Base-by-base conservation (phyloP, 2,113 vertebrate species). In the Sphyrna mokarran region DNA sequence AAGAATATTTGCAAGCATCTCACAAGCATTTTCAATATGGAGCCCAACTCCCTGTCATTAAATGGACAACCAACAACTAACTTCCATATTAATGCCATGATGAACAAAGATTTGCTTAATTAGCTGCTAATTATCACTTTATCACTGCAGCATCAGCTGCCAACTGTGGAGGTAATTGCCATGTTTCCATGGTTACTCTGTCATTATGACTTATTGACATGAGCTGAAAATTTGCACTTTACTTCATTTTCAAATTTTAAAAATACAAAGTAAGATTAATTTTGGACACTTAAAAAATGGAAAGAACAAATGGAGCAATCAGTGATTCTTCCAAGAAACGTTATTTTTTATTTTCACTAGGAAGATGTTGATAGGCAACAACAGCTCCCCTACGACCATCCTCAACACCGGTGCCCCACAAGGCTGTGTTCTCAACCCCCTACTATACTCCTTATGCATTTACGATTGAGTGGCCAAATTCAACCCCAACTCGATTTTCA, bases 91-190 rank as follows among this genome's bases (percentile, higher is more conserved):
- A 95, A 20, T 29, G 48, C 68, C 94, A 54, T 76, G 69, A 95
- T 72, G 69, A 95, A 95, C 43, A 95, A 70, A 72, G 68, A 95
- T 95, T 95, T 95, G 69, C 68, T 48, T 95, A 76, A 95, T 95
- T 95, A 72, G 48, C 68, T 95, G 94, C 69, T 95, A 95, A 95
- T 95, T 95, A 95, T 72, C 94, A 76, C 40, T 72, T 95, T 95
- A 72, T 95, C 94, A 95, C 94, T 33, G 68, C 94, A 54, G 40
- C 43, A 72, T 95, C 94, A 70, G 43, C 94, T 48, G 94, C 23
- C 94, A 95, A 95, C 68, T 95, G 68, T 29, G 43, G 43, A 70
- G 69, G 26, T 72, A 72, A 69, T 95, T 95, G 94, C 69, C 69
- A 54, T 22, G 40, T 95, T 95, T 72, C 94, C 68, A 95, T 95